Base-by-base conservation (phyloP, 1,140 invertebrate species). In the Grapholita molesta region DNA sequence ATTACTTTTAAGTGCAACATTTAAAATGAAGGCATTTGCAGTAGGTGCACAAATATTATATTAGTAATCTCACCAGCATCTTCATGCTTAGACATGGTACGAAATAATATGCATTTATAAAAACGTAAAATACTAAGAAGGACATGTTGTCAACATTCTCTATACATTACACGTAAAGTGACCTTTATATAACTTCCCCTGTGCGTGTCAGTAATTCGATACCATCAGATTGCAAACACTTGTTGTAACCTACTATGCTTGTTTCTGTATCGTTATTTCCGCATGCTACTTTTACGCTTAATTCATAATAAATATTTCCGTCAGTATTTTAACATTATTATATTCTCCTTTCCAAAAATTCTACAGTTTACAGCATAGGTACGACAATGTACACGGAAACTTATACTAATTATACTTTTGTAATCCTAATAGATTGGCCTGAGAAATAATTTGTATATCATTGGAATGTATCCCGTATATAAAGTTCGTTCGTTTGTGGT, bases 221-320 rank as follows among this genome's bases (percentile, higher is more conserved):
- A 48, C 42, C 52, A 12, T 33, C 67, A 30, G 72, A 68, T 74
- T 67, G 66, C 18, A 57, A 67, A 69, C 67, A 69, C 64, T 57
- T 38, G 52, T 69, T 71, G 65, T 68, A 70, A 35, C 25, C 5
- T n/a, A 38, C 35, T n/a, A 38, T 5, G 35, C 12, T 38, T 38
- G 12, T 38, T 9, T 38, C 12, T 4, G n/a, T 38, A 15, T 38
- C n/a, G 21, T 48, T 48, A 48, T 48, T 21, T 21, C 21, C n/a
- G 42, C 15, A 0, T 48, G 18, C 8, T 8, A 48, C 15, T 48
- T 3, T 48, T 7, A 7, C 7, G 7, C 3, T 30, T 30, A 30
- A n/a, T n/a, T n/a, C n/a, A n/a, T n/a, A n/a, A n/a, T n/a, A n/a
- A n/a, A n/a, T n/a, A n/a, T n/a, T n/a, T n/a, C n/a, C n/a, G n/a